Base-by-base conservation (phyloP, 2,113 vertebrate species). In the Pongo abelii region DNA sequence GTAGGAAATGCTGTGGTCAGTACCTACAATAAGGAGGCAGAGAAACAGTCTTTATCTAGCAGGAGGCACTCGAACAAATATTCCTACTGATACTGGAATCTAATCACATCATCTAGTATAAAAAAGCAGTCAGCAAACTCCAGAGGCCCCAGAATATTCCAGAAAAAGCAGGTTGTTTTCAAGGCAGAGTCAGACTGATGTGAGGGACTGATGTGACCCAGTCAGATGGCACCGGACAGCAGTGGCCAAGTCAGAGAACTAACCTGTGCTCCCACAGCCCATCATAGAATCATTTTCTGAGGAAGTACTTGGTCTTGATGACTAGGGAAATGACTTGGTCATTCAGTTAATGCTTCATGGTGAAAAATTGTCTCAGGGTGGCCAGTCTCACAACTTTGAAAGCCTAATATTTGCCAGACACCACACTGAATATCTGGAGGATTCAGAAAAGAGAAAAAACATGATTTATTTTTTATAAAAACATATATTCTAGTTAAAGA, bases 401-500 rank as follows among this genome's bases (percentile, higher is more conserved):
- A 23, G 27, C 77, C 32, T n/a, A 20, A 20, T 83, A 1, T 81
- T 48, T n/a, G 43, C 64, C 57, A 84, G 80, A 52, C 23, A 30
- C 57, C 59, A 13, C 4, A 1, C 9, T 67, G 61, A n/a, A 23
- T 80, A 27, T 89, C 64, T 88, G 17, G 23, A 55, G 23, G 22
- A 27, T 83, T 22, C 35, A 59, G 69, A 70, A 84, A 81, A 91
- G 22, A 52, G 74, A 43, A 77, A 64, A 90, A 64, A 25, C 11
- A 10, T 40, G 55, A 89, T 61, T 64, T 90, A 5, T 61, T 96
- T 89, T 84, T 83, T 23, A 93, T 84, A 74, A 93, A 93, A 84
- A 70, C 38, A 16, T 70, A 30, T 4, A 79, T 95, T 96, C 38
- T 83, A 30, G 13, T 75, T 80, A 96, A 75, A 94, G 57, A 78